A percentile compares a stretch with the other conserved stretches of the same genome.
These are phyloP conservation scores for Cyaniris semiargus DNA, from an alignment of 2,888 invertebrate genomes.

Conservation along the genomic window DNA sequence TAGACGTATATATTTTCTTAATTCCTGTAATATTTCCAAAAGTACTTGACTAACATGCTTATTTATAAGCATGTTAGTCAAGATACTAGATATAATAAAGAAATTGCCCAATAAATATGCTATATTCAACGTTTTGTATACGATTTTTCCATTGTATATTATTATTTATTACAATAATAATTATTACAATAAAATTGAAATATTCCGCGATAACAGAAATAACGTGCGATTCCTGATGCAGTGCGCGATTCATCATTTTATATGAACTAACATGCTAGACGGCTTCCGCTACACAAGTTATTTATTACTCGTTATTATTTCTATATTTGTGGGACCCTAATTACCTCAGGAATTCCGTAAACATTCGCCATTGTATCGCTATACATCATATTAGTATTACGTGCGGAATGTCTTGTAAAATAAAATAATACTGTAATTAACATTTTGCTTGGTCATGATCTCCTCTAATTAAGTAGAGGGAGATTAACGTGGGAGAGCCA, in stretches of 20 bases:
- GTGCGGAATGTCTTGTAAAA: not conserved
- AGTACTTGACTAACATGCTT: no score
- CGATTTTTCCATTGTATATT: no score
- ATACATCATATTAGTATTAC: not conserved
- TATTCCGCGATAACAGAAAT: not conserved
- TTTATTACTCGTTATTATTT: slow-evolving; percentile 33
- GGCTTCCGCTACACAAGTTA: slow-evolving; percentile 34
- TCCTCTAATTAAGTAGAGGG: no score
- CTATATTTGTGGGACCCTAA: slow-evolving; percentile 33
- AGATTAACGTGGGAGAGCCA: no score
- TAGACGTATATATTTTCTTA: no score
- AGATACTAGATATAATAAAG: no score
- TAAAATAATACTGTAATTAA: not conserved
- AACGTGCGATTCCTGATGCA: slow-evolving; percentile 12
- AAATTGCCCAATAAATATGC: no score
- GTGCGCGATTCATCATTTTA: slow-evolving; percentile 1
- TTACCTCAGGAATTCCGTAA: slow-evolving; percentile 26
- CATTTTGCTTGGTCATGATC: no score
- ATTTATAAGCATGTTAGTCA: no score
- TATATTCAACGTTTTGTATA: no score
- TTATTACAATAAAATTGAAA: slow-evolving; percentile 9
- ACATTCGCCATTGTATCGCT: not conserved
- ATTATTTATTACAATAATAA: no score
- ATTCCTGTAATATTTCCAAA: no score
- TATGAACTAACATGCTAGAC: slow-evolving; percentile 25